These are phyloP conservation scores for Apocrypta bakeri DNA, from an alignment of 1,140 invertebrate species.

Conservation along the genomic window DNA sequence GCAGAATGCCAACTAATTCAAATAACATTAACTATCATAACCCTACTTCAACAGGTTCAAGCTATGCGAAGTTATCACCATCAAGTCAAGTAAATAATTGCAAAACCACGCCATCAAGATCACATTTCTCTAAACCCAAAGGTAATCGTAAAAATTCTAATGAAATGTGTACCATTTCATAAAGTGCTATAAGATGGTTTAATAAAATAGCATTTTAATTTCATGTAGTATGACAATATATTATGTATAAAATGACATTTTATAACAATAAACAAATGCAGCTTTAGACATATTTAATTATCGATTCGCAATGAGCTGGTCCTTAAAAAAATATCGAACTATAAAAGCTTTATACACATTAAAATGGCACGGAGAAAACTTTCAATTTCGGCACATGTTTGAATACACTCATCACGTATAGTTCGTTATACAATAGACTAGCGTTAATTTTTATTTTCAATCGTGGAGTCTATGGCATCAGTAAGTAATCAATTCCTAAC, in stretches of 20 bases:
- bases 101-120: not conserved
- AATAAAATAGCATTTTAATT: too few relatives aligned
- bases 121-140: not conserved
- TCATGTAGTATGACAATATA: conserved; percentile 45
- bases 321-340: conserved; percentile 40
- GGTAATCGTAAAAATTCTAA: not conserved
- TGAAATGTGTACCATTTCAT: not conserved
- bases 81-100: too few relatives aligned
- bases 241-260: conserved; percentile 51
- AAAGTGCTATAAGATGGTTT: too few relatives aligned
- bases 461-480: conserved; percentile 40
- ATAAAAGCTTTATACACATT: conserved; percentile 38
- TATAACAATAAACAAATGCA: conserved; percentile 49
- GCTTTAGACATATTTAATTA: conserved; percentile 35
- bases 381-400: conserved; percentile 38
- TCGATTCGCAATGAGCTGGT: conserved; percentile 36
- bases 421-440: conserved; percentile 31
- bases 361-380: conserved; percentile 50
- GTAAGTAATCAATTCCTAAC: conserved; percentile 33
- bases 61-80: too few relatives aligned
- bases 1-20: too few relatives aligned
- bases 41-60: too few relatives aligned
- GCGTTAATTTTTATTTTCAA: conserved; percentile 34
- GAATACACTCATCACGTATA: conserved; percentile 24
- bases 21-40: not conserved